A percentile compares a stretch with the other conserved stretches of the same genome.
Evolutionary conservation across 1,140 invertebrate species (phyloP).

Genomic region (Drosophila takahashii): DNA sequence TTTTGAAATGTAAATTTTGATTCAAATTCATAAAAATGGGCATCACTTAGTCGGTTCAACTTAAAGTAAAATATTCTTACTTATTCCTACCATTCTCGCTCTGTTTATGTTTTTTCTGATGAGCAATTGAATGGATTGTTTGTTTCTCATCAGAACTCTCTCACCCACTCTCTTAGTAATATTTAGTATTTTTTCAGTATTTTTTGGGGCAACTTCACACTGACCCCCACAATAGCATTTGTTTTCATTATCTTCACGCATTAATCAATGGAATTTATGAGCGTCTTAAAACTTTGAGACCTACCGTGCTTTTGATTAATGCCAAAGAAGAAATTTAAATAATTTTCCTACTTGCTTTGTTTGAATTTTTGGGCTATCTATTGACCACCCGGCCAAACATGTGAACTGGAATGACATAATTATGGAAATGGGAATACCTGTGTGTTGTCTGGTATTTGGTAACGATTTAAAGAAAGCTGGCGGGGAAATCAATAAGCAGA

Average conservation of each 20-base stretch:
- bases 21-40: neutral
- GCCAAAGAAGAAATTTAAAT: conserved; percentile 39
- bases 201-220: conserved; percentile 29
- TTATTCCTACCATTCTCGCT: conserved; percentile 24
- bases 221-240: conserved; percentile 42
- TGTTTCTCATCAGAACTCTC: conserved; percentile 20
- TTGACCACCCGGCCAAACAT: conserved; percentile 16
- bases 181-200: conserved; percentile 22
- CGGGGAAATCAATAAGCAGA: conserved; percentile 54
- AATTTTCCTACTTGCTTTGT: conserved; percentile 32
- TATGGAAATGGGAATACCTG: conserved; percentile 63
- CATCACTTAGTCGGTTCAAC: neutral
- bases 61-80: rapidly evolving
- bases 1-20: too few species aligned
- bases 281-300: conserved; percentile 43
- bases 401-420: conserved; percentile 64
- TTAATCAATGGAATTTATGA: conserved; percentile 58
- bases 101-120: conserved; percentile 52
- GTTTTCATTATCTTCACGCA: conserved; percentile 32
- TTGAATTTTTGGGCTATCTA: conserved; percentile 4
- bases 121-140: conserved; percentile 25
- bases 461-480: conserved; percentile 64
- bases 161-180: conserved; percentile 3
- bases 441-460: conserved; percentile 37
- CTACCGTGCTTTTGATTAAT: conserved; percentile 53